These are phyloP conservation scores for Drepana falcataria DNA, from an alignment of 2,888 invertebrate genomes.

Conservation along the genomic window DNA sequence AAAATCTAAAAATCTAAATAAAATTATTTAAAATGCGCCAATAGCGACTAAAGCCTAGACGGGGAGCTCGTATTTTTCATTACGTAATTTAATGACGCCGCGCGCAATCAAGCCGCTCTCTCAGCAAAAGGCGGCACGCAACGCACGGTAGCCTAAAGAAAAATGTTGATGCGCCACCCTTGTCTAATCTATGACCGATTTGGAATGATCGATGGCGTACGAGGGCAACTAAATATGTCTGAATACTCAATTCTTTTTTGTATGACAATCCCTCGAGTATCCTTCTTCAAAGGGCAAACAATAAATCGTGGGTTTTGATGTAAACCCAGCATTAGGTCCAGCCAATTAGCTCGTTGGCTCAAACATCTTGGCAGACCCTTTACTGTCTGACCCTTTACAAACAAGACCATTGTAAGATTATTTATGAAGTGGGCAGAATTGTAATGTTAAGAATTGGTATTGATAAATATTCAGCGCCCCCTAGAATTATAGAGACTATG, in stretches of 20 bases:
- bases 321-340: no score
- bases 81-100: constrained; percentile 1
- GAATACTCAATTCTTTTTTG: constrained; percentile 1
- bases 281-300: neutral
- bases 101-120: neutral
- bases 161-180: constrained; percentile 15
- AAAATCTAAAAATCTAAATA: neutral
- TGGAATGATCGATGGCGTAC: constrained; percentile 11
- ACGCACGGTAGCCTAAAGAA: constrained; percentile 1
- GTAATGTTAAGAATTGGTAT: neutral
- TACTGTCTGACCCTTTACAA: neutral
- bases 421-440: neutral
- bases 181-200: constrained; percentile 16
- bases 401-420: neutral
- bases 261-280: neutral
- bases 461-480: neutral
- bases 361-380: neutral
- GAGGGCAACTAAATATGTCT: neutral
- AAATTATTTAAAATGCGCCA: neutral
- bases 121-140: neutral
- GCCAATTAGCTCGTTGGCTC: neutral
- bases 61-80: neutral
- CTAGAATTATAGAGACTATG: neutral
- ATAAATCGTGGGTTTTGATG: neutral
- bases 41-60: neutral